Evolutionary conservation across 1,140 invertebrate genomes (phyloP).

Genomic region (Drosophila nebulosa): DNA sequence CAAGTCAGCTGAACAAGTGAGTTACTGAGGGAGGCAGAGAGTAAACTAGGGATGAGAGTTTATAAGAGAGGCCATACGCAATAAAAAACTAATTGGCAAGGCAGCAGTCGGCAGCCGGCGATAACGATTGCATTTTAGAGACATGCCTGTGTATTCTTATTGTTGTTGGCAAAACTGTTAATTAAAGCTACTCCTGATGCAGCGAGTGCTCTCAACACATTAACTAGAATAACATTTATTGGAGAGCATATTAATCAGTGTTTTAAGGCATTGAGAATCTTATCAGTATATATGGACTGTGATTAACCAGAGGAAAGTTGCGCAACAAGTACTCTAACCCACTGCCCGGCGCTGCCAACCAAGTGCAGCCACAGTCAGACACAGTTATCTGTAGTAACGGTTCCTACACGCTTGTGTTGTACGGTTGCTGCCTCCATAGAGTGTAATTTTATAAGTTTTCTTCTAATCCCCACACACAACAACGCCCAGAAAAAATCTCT

Average conservation of each 20-base stretch:
- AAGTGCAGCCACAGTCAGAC: not conserved
- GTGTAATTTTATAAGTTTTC: not conserved
- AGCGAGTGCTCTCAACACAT: not conserved
- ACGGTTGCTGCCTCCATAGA: not conserved
- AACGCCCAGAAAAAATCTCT: no score
- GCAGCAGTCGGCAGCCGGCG: slow-evolving; percentile 47
- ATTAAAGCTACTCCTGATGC: slow-evolving; percentile 13
- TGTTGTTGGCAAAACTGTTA: slow-evolving; percentile 17
- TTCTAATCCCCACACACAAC: not conserved
- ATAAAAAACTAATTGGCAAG: slow-evolving; percentile 32
- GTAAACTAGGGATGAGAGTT: not conserved
- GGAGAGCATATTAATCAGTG: slow-evolving; percentile 20
- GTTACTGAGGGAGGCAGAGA: slow-evolving; percentile 1
- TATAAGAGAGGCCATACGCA: not conserved
- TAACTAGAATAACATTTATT: not conserved
- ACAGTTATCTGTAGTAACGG: slow-evolving; percentile 5
- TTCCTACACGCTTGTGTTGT: not conserved
- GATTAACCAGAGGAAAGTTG: not conserved
- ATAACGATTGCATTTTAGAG: slow-evolving; percentile 55
- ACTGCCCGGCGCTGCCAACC: not conserved
- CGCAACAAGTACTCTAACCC: not conserved
- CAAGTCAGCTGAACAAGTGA: not conserved
- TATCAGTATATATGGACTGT: not conserved
- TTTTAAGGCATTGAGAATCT: slow-evolving; percentile 28
- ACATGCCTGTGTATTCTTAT: slow-evolving; percentile 13